phyloP scores from a whole-genome alignment of 1,140 invertebrate species.

The Drosophila jambulina region DNA sequence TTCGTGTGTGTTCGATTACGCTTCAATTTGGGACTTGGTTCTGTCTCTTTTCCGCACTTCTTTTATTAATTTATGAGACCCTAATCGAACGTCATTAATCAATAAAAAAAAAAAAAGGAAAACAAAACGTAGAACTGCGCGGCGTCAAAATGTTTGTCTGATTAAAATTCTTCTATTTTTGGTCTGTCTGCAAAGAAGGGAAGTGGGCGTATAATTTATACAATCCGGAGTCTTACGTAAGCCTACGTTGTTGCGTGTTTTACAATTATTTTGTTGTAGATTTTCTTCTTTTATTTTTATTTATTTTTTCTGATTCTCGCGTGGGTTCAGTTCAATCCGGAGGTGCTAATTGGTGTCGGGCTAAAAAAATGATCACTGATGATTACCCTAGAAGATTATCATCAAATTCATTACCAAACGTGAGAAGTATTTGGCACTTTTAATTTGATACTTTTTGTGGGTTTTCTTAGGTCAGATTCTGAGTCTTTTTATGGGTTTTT shows the following conservation, averaged over 20 bases:
- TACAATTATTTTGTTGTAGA: conserved; percentile 53
- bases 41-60: conserved; percentile 1
- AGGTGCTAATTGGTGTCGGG: conserved; percentile 62
- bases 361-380: conserved; percentile 31
- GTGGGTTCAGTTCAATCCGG: conserved; percentile 32
- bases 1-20: conserved; percentile 2
- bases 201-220: conserved; percentile 23
- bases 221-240: conserved; percentile 54
- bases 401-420: conserved; percentile 22
- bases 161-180: conserved; percentile 75
- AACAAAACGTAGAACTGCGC: conserved; percentile 5
- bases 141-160: conserved; percentile 66
- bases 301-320: conserved; percentile 2
- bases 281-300: conserved; percentile 1
- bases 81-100: conserved; percentile 77
- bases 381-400: conserved; percentile 38
- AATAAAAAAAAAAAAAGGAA: conserved; percentile 56
- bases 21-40: conserved; percentile 9
- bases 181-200: conserved; percentile 30
- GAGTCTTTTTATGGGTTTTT: no score
- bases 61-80: conserved; percentile 51
- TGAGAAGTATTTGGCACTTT: conserved; percentile 14
- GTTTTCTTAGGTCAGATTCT: no score
- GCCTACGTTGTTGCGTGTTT: conserved; percentile 33
- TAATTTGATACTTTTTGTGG: conserved; percentile 3